A percentile compares a stretch with the other conserved stretches of the same genome.
phyloP scores from a whole-genome alignment of 1,140 invertebrate species.

The Sinella curviseta region DNA sequence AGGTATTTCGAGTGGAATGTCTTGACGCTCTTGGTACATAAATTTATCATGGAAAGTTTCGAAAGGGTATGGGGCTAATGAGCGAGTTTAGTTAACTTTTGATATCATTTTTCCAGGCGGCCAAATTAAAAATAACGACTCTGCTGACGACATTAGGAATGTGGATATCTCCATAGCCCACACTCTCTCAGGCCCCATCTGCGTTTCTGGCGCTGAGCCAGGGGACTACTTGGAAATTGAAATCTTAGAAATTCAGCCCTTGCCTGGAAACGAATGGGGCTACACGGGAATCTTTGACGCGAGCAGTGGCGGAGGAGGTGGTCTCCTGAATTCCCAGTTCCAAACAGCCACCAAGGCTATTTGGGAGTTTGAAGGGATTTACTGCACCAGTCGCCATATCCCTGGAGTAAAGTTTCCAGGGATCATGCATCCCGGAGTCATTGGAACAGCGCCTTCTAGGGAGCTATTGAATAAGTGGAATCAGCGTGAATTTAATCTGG shows the following conservation, averaged over 20 bases:
- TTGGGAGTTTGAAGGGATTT: conserved; percentile 46
- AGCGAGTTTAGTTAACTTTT: neutral
- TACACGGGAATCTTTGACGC: conserved; percentile 37
- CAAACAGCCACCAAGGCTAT: conserved; percentile 33
- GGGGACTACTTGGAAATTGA: conserved; percentile 44
- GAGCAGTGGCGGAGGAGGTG: conserved; percentile 37
- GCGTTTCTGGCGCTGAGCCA: conserved; percentile 38
- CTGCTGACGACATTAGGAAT: conserved; percentile 33
- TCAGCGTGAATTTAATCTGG: conserved; percentile 34
- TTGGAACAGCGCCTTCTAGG: conserved; percentile 34
- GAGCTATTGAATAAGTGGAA: conserved; percentile 39
- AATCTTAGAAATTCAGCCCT: conserved; percentile 27
- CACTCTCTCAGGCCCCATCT: conserved; percentile 36
- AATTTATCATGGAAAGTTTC: neutral
- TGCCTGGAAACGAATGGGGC: conserved; percentile 15
- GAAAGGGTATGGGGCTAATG: neutral
- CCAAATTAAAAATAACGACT: conserved; percentile 41
- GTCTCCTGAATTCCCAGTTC: conserved; percentile 26
- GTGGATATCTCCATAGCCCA: neutral
- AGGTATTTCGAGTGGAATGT: conserved; percentile 41
- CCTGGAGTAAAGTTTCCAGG: conserved; percentile 41
- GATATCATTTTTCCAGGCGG: conserved; percentile 14
- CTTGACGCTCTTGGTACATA: conserved; percentile 38
- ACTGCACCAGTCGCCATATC: conserved; percentile 40
- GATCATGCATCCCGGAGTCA: conserved; percentile 40